A percentile compares a stretch with the other conserved stretches of the same genome.
These are phyloP conservation scores for Trichoplusia ni DNA, from an alignment of 1,140 invertebrate genomes.

Conservation along the genomic window DNA sequence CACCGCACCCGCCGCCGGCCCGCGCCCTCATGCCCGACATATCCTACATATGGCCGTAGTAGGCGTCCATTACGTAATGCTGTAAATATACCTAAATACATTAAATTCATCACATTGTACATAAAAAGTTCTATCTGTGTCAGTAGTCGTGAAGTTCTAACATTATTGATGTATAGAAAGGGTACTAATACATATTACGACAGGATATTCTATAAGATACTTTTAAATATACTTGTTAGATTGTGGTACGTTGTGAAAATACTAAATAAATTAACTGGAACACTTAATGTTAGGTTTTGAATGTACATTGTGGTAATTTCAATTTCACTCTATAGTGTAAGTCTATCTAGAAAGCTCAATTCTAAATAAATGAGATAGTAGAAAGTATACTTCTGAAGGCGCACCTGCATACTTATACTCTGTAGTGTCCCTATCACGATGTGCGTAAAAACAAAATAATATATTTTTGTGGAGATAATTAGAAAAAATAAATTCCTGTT, in stretches of 20 bases:
- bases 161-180: conserved; percentile 22
- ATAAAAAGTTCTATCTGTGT: conserved; percentile 24
- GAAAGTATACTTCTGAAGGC: conserved; percentile 4
- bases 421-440: conserved; percentile 15
- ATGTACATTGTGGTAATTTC: conserved; percentile 23
- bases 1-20: not conserved
- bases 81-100: conserved; percentile 21
- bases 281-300: not conserved
- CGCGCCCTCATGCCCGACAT: conserved; percentile 39
- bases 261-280: not conserved
- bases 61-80: conserved; percentile 39
- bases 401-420: conserved; percentile 5
- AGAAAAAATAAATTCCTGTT: conserved; percentile 14
- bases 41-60: conserved; percentile 41
- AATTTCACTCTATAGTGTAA: conserved; percentile 24
- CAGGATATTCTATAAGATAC: conserved; percentile 7
- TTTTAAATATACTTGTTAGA: conserved; percentile 16
- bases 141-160: conserved; percentile 26
- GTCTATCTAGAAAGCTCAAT: conserved; percentile 57
- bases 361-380: conserved; percentile 57
- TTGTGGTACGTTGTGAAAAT: conserved; percentile 9
- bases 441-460: conserved; percentile 4
- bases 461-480: conserved; percentile 38
- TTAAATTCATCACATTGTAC: not conserved
- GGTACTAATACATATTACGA: conserved; percentile 22